phyloP scores from a whole-genome alignment of 2,797 vertebrate genomes.

The Schizothorax lantsangensis region DNA sequence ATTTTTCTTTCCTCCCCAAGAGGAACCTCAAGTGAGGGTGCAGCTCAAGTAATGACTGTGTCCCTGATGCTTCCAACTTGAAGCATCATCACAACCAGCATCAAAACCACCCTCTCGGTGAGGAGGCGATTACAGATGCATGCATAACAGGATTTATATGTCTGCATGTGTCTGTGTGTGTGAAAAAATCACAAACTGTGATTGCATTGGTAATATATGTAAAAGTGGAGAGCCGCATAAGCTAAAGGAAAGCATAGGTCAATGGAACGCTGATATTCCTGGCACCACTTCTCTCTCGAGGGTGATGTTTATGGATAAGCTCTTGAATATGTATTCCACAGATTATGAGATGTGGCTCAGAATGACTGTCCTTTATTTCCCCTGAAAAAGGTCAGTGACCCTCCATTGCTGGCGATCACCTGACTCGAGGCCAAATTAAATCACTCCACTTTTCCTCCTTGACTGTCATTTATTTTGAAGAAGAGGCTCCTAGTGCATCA shows the following conservation, averaged over 20 bases:
- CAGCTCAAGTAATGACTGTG: constrained; percentile 54
- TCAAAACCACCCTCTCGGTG: background rate
- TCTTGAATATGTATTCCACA: constrained; percentile 63
- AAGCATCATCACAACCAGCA: constrained; percentile 32
- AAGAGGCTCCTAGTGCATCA: constrained; percentile 57
- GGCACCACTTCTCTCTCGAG: constrained; percentile 43
- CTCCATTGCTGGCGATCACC: constrained; percentile 33
- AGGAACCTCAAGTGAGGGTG: constrained; percentile 48
- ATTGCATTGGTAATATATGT: constrained; percentile 54
- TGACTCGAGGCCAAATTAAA: constrained; percentile 60
- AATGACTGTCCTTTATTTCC: constrained; percentile 55
- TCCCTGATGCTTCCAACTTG: background rate
- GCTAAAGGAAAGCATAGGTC: constrained; percentile 35
- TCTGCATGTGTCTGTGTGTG: constrained; percentile 18
- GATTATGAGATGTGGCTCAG: constrained; percentile 58
- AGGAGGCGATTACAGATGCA: constrained; percentile 1
- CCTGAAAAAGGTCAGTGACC: constrained; percentile 55
- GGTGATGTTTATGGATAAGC: constrained; percentile 65
- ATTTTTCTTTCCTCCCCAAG: constrained; percentile 16
- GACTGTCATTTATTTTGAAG: constrained; percentile 60
- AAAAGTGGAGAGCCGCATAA: constrained; percentile 22
- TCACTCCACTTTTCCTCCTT: constrained; percentile 59
- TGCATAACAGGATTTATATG: background rate
- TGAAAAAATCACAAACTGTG: background rate
- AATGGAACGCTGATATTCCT: constrained; percentile 34